phyloP scores from a whole-genome alignment of 2,113 vertebrate species.

The Nothobranchius kuhntae region DNA sequence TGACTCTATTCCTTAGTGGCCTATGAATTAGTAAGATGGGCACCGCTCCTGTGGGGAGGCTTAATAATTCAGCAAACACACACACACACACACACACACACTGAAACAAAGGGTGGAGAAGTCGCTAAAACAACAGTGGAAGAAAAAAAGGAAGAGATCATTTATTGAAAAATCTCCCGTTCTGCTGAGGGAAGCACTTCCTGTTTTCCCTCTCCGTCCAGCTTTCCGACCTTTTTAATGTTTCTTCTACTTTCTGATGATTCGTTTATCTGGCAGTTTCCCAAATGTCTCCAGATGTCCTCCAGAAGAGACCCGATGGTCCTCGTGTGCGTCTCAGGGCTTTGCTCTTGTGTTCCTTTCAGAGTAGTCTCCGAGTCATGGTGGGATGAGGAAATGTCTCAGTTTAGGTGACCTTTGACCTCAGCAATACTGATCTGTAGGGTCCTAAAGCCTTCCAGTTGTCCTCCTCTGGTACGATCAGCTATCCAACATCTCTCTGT shows the following conservation, averaged over 20 bases:
- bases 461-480: neutral
- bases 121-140: constrained; percentile 52
- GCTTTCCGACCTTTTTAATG: no score
- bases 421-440: no score
- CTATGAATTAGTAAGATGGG: constrained; percentile 86
- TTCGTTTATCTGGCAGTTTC: no score
- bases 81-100: constrained; percentile 65
- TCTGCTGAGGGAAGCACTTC: constrained; percentile 68
- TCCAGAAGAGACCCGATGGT: no score
- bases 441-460: constrained; percentile 40
- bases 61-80: constrained; percentile 85
- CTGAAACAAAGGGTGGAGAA: constrained; percentile 72
- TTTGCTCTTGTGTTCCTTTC: no score
- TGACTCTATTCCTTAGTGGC: constrained; percentile 81
- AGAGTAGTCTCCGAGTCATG: no score
- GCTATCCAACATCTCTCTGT: constrained; percentile 3
- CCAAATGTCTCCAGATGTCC: no score
- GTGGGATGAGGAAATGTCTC: no score
- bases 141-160: constrained; percentile 69
- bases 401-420: no score
- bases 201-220: no score
- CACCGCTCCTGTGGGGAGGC: constrained; percentile 77
- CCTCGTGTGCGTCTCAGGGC: no score
- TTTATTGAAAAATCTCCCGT: constrained; percentile 84
- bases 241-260: no score